Conservation (phyloP, 1,140 invertebrate genomes). For the Drosophila leontia region DNA sequence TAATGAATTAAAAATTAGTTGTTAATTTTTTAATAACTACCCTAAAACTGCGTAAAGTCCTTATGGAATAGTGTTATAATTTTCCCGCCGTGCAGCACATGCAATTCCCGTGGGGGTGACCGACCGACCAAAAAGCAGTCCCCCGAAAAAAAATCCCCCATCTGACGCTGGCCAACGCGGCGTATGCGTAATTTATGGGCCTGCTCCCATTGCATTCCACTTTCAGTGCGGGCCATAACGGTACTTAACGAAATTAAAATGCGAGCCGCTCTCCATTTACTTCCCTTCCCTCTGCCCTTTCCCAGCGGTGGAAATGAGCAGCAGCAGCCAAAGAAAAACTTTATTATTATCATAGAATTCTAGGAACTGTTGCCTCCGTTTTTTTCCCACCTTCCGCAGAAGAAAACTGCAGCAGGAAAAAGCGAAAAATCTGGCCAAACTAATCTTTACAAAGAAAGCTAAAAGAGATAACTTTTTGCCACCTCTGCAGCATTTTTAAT, state of each 20-base stretch:
- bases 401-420: slow-evolving; percentile 6
- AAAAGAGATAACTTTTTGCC: slow-evolving; percentile 18
- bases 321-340: slow-evolving; percentile 20
- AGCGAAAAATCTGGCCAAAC: slow-evolving; percentile 14
- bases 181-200: slow-evolving; percentile 59
- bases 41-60: not conserved
- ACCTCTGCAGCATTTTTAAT: slow-evolving; percentile 21
- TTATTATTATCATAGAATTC: slow-evolving; percentile 48
- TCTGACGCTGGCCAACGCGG: slow-evolving; percentile 5
- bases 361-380: slow-evolving; percentile 28
- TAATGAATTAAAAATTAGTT: too few relatives aligned
- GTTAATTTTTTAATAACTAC: not conserved
- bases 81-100: slow-evolving; percentile 19
- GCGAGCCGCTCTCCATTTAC: slow-evolving; percentile 1
- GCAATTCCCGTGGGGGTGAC: slow-evolving; percentile 10
- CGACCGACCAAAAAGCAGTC: not conserved
- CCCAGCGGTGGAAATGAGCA: slow-evolving; percentile 27
- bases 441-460: slow-evolving; percentile 25
- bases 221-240: slow-evolving; percentile 7
- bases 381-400: not conserved
- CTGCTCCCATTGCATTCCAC: slow-evolving; percentile 36
- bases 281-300: not conserved
- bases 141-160: not conserved
- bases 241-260: slow-evolving; percentile 72
- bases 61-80: not conserved